Percentiles rank a stretch among this genome's conserved stretches.
Conservation (phyloP, 2,888 invertebrate genomes). For the Micropterix aruncella region DNA sequence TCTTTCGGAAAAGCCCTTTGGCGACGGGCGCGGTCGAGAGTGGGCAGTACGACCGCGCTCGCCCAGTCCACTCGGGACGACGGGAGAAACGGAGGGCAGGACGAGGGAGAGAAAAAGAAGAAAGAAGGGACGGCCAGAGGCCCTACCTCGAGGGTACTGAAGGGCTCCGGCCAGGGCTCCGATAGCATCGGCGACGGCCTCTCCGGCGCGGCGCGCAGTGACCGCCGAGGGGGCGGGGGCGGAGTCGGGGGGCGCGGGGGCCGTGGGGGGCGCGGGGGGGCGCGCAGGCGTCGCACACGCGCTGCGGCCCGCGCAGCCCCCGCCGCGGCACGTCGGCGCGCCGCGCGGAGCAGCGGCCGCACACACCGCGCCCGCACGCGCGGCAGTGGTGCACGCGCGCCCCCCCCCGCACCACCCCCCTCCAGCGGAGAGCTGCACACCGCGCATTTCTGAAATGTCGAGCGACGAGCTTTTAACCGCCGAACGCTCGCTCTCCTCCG, state of each 20-base stretch:
- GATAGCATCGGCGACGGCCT: slow-evolving; percentile 57
- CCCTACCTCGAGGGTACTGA: slow-evolving; percentile 56
- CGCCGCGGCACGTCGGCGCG: slow-evolving; percentile 52
- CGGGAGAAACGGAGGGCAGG: too few species aligned
- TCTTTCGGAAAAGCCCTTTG: too few species aligned
- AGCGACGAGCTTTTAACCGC: too few species aligned
- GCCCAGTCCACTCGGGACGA: too few species aligned
- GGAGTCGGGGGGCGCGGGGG: neutral
- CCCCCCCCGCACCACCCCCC: slow-evolving; percentile 20
- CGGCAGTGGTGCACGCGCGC: slow-evolving; percentile 62
- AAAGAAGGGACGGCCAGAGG: neutral
- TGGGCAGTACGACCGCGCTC: too few species aligned
- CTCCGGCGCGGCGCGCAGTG: slow-evolving; percentile 48
- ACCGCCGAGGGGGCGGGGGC: slow-evolving; percentile 16
- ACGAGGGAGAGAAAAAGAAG: neutral
- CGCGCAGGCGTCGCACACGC: slow-evolving; percentile 57
- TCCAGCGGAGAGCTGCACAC: slow-evolving; percentile 46
- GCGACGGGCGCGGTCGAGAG: too few species aligned
- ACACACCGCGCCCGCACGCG: slow-evolving; percentile 68
- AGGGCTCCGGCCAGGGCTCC: slow-evolving; percentile 55
- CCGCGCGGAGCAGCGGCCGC: slow-evolving; percentile 54
- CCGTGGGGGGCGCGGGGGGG: neutral
- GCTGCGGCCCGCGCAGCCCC: slow-evolving; percentile 55
- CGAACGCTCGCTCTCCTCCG: too few species aligned
- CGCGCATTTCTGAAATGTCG: slow-evolving; percentile 44